phyloP scores from a whole-genome alignment of 2,113 vertebrate genomes.

The Pomatorhinus ruficollis region DNA sequence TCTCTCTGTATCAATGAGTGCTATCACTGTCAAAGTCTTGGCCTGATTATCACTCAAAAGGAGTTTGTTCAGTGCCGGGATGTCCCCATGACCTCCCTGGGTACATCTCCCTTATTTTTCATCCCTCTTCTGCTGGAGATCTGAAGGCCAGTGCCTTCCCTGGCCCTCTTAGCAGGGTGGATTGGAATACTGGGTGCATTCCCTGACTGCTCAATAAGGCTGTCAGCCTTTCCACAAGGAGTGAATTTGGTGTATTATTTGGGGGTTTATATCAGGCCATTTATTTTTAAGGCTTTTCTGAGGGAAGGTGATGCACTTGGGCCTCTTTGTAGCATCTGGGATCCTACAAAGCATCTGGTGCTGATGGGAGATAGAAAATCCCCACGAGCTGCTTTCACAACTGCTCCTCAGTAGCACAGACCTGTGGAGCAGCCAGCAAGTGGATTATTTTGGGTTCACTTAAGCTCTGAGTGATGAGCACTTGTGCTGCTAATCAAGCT shows the following conservation, averaged over 20 bases:
- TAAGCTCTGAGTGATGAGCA: background rate
- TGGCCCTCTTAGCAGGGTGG: background rate
- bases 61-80: background rate
- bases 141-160: background rate
- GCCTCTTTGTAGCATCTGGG: background rate
- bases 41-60: background rate
- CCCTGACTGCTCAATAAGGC: background rate
- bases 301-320: background rate
- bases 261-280: background rate
- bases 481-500: constrained; percentile 34
- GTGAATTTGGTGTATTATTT: background rate
- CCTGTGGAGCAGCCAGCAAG: background rate
- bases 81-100: background rate
- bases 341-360: background rate
- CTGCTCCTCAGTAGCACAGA: background rate
- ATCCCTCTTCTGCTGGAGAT: background rate
- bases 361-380: background rate
- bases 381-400: background rate
- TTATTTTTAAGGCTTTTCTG: background rate
- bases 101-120: background rate
- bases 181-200: background rate
- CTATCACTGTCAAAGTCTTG: background rate
- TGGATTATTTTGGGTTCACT: constrained; percentile 29
- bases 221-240: background rate
- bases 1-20: background rate